A percentile compares a stretch with the other conserved stretches of the same genome.
phyloP scores from a whole-genome alignment of 2,113 vertebrate species.

The Tragulus kanchil region DNA sequence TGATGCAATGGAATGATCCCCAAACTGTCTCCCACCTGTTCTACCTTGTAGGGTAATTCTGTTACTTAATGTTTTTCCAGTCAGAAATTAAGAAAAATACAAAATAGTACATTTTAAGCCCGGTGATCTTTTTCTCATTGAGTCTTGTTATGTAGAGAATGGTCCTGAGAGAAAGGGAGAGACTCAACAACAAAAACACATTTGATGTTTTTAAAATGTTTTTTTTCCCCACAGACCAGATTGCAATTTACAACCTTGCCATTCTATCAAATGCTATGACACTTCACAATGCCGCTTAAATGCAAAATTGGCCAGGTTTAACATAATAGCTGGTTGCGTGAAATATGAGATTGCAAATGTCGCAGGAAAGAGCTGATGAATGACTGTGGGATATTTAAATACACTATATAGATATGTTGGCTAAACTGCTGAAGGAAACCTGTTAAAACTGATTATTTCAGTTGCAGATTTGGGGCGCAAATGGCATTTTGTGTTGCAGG shows the following conservation, averaged over 20 bases:
- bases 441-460: conserved; percentile 62
- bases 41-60: neutral
- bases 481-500: neutral
- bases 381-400: conserved; percentile 74
- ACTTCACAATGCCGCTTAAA: conserved; percentile 68
- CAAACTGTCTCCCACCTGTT: neutral
- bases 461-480: conserved; percentile 35
- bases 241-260: conserved; percentile 74
- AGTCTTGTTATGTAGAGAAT: neutral
- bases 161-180: neutral
- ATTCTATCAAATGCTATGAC: conserved; percentile 71
- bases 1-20: neutral
- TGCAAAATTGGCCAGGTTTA: conserved; percentile 78
- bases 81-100: conserved; percentile 21
- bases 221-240: conserved; percentile 62
- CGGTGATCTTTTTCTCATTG: neutral
- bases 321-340: conserved; percentile 71
- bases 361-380: conserved; percentile 67
- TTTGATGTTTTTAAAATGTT: conserved; percentile 65
- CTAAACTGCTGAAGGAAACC: conserved; percentile 69
- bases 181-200: conserved; percentile 45
- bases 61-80: neutral
- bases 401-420: conserved; percentile 63
- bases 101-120: neutral
- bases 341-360: conserved; percentile 76